Conservation (phyloP, 1,140 invertebrate species). For the Microplitis demolitor region DNA sequence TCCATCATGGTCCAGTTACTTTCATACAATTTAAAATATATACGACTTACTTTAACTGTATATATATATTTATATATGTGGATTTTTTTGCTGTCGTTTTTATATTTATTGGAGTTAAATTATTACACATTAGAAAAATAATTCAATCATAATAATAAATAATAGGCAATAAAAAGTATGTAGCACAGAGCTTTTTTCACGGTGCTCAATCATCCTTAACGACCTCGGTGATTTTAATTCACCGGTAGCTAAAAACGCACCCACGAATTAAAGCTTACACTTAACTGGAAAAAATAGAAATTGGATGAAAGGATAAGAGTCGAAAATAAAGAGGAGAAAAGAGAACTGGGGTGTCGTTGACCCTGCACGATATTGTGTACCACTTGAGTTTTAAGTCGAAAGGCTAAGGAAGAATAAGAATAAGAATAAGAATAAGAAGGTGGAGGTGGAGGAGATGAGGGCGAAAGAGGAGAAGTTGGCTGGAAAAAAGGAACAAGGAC, state of each 20-base stretch:
- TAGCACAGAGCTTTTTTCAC: neutral
- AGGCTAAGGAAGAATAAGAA: constrained; percentile 12
- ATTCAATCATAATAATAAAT: neutral
- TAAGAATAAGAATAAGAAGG: too few species aligned
- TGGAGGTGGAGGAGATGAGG: too few species aligned
- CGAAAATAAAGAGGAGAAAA: constrained; percentile 32
- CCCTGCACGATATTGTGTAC: constrained; percentile 53
- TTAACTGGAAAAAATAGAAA: constrained; percentile 7
- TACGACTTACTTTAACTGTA: constrained; percentile 12
- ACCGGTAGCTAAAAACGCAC: neutral
- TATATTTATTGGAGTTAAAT: neutral
- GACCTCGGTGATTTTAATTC: constrained; percentile 11
- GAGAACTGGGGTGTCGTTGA: constrained; percentile 43
- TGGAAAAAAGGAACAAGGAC: constrained; percentile 51
- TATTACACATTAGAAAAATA: neutral
- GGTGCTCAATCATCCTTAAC: constrained; percentile 16
- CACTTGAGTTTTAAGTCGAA: constrained; percentile 53
- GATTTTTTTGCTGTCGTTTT: neutral
- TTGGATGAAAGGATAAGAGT: neutral
- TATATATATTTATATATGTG: constrained; percentile 21
- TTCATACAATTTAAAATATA: constrained; percentile 22
- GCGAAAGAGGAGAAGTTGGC: constrained; percentile 36
- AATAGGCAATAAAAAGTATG: neutral
- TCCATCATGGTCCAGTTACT: constrained; percentile 56
- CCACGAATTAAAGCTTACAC: neutral